Base-by-base conservation (phyloP, 2,113 vertebrate species). In the Colossoma macropomum region DNA sequence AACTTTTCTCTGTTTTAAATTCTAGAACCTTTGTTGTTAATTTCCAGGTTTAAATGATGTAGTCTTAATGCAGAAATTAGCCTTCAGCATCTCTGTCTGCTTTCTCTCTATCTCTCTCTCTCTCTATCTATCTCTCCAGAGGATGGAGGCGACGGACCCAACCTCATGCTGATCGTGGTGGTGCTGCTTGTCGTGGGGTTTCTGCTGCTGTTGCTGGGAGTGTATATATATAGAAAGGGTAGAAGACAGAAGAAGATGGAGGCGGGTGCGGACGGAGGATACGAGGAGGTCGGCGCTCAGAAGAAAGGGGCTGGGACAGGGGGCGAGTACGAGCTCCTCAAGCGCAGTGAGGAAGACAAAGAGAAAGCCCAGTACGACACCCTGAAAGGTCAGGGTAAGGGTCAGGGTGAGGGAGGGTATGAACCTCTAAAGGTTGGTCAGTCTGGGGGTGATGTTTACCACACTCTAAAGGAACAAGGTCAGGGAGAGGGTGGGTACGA, bases 401-500 rank as follows among this genome's bases (percentile, higher is more conserved):
- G 0, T 8, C 62, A 56, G 54, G 85, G 66, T 5, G 87, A 83
- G 3, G 75, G 74, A 4, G 69, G 62, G 5, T 90, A 91, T 2
- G 84, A 90, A 21, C 1, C 0, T 10, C 74, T 91, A 4, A 16
- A 5, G 34, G 52, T 48, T 65, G 2, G 11, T 1, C 28, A 76
- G 17, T 60, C 75, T 0, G 69, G 0, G 12, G 68, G 72, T 0
- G 72, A 0, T 0, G 19, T 88, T 60, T 85, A 91, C 0, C 79
- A 91, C 45, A 88, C 60, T 2, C 77, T 90, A 12, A n/a, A 85
- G 9, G 69, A 45, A 0, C 56, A 0, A 66, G 77, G 0, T 9
- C 1, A 15, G 17, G 75, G 69, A 54, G 1, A n/a, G 79, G 85
- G 77, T 2, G 81, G n/a, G 1, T 89, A 91, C 0, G 72, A 91